These are phyloP conservation scores for Eumeta japonica DNA, from an alignment of 1,140 invertebrate genomes.

Conservation along the genomic window DNA sequence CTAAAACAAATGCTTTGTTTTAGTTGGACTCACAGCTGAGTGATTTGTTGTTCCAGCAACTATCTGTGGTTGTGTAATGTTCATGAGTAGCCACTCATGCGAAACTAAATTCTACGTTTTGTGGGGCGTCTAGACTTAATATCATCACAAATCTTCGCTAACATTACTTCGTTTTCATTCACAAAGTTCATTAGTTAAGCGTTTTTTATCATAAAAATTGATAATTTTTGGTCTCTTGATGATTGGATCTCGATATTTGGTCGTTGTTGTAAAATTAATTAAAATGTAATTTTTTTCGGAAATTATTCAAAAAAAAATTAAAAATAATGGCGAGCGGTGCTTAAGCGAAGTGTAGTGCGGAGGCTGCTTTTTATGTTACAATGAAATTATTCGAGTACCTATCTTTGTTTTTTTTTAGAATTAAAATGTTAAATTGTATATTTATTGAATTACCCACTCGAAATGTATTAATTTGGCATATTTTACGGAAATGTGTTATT, in stretches of 20 bases:
- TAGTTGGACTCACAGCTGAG: not conserved
- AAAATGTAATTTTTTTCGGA: too few relatives aligned
- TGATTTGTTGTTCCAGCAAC: not conserved
- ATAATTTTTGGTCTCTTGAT: not conserved
- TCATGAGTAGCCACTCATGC: not conserved
- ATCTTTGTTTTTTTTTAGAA: slow-evolving; percentile 24
- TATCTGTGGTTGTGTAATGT: not conserved
- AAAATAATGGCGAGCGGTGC: slow-evolving; percentile 42
- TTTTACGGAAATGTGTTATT: slow-evolving; percentile 23
- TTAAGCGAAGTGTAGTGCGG: slow-evolving; percentile 38
- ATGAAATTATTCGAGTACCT: slow-evolving; percentile 23
- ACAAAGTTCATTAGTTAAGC: not conserved
- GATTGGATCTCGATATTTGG: slow-evolving; percentile 22
- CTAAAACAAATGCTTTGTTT: not conserved
- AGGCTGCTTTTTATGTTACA: slow-evolving; percentile 22
- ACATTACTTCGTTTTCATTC: not conserved
- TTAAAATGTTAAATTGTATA: too few relatives aligned
- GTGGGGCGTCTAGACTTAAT: too few relatives aligned
- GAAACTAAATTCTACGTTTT: slow-evolving; percentile 1
- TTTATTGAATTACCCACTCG: too few relatives aligned
- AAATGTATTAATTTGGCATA: slow-evolving; percentile 37
- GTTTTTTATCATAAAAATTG: too few relatives aligned
- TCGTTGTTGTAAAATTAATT: slow-evolving; percentile 28
- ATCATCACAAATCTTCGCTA: slow-evolving; percentile 2
- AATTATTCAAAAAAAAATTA: too few relatives aligned